Conservation (phyloP, 2,888 invertebrate species). For the Aphelenchoides bicaudatus region DNA sequence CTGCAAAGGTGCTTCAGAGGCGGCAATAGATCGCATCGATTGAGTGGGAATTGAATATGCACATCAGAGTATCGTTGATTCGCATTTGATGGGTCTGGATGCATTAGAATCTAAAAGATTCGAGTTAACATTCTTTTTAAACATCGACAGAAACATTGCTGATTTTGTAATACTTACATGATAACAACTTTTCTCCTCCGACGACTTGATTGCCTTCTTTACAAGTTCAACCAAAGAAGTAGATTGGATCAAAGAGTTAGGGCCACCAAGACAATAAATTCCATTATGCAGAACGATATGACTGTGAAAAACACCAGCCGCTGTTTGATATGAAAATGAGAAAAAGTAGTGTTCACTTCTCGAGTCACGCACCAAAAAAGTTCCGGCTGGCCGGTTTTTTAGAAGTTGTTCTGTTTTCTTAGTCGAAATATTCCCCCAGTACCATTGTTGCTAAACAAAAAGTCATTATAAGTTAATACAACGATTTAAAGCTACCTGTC, state of each 20-base stretch:
- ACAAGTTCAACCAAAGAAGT: slow-evolving; percentile 33
- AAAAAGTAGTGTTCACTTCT: slow-evolving; percentile 33
- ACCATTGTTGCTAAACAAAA: too few species aligned
- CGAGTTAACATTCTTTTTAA: too few species aligned
- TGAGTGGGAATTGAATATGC: slow-evolving; percentile 25
- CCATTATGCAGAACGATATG: slow-evolving; percentile 34
- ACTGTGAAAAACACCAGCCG: slow-evolving; percentile 29
- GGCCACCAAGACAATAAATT: slow-evolving; percentile 36
- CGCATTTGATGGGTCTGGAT: slow-evolving; percentile 23
- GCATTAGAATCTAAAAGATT: slow-evolving; percentile 37
- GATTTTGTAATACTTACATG: too few species aligned
- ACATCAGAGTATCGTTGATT: slow-evolving; percentile 22
- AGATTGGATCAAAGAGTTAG: slow-evolving; percentile 32
- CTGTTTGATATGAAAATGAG: slow-evolving; percentile 34
- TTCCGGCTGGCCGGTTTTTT: slow-evolving; percentile 36
- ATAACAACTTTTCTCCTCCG: slow-evolving; percentile 19
- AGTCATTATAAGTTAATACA: too few species aligned
- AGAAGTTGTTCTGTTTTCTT: slow-evolving; percentile 70
- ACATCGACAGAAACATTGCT: too few species aligned
- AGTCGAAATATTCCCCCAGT: too few species aligned
- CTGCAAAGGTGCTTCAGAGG: slow-evolving; percentile 37
- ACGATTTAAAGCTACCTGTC: too few species aligned
- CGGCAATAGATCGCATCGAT: slow-evolving; percentile 27
- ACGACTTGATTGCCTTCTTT: slow-evolving; percentile 26
- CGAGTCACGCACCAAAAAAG: slow-evolving; percentile 50